These are phyloP conservation scores for Oriolus oriolus DNA, from an alignment of 2,113 vertebrate species.

Conservation along the genomic window DNA sequence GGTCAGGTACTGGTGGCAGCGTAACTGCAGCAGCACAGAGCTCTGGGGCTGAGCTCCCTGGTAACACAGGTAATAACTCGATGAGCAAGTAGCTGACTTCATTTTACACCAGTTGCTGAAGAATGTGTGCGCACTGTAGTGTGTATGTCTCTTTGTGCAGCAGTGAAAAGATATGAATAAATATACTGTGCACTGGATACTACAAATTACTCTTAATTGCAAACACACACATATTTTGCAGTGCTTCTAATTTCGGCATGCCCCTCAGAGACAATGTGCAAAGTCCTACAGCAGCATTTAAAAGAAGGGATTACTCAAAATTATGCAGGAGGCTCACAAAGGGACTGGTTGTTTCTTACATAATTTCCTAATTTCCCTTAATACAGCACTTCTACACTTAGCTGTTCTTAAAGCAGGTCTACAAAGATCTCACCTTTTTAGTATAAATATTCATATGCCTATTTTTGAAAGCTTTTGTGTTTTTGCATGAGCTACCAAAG, in stretches of 20 bases:
- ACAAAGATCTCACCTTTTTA: background rate
- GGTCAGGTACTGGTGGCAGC: background rate
- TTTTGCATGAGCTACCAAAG: conserved; percentile 7
- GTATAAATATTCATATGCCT: background rate
- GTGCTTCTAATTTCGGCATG: background rate
- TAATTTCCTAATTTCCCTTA: background rate
- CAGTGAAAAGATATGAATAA: background rate
- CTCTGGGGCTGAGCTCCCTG: background rate
- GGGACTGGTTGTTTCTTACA: background rate
- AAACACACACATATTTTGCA: background rate
- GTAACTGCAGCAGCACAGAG: background rate
- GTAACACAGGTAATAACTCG: background rate
- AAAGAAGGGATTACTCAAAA: background rate
- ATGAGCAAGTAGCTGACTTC: background rate
- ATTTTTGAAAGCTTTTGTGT: conserved; percentile 7
- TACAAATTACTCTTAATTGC: background rate
- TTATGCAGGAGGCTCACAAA: background rate
- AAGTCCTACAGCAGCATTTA: background rate
- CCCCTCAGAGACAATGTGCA: background rate
- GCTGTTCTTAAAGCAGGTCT: background rate
- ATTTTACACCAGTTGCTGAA: background rate
- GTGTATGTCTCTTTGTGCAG: background rate
- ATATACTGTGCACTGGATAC: background rate
- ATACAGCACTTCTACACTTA: background rate
- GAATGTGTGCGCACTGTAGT: background rate